Base-by-base conservation (phyloP, 1,140 invertebrate species). In the Drosophila busckii region DNA sequence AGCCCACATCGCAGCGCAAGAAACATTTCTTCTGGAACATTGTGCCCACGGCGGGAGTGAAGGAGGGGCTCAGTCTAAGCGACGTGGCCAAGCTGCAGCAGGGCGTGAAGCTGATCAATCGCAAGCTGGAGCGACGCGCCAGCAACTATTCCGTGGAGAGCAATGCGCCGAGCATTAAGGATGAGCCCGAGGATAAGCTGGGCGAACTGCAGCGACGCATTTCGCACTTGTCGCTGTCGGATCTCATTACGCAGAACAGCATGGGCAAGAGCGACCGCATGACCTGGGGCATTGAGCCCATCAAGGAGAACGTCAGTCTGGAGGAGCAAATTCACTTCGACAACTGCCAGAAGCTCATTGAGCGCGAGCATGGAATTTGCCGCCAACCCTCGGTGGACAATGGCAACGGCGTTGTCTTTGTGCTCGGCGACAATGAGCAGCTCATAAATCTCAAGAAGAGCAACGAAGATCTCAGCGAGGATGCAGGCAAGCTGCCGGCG, bases 361-460 rank as follows among this genome's bases (percentile, higher is more conserved):
- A 87, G 40, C 64, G 73, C 2, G 84, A 85, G 17, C 71, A 87
- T 13, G 83, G 70, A 13, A 75, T 86, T 5, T 53, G 49, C 6
- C 42, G 75, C 1, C 64, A 69, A 26, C 68, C 75, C 1, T 44
- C 62, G 0, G 25, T 38, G 17, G 54, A 70, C 17, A 85, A 71
- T 17, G 71, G 66, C 20, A 80, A 85, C 16, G 89, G 90, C 53
- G 93, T 94, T 1, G 88, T 93, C n/a, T 94, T 94, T 75, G 93
- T 93, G 5, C 87, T 94, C 7, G 93, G 93, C n/a, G 93, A 93
- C 37, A 91, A 94, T 78, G 93, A 94, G 32, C 90, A 91, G 63
- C 70, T 92, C 40, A 88, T 92, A 1, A 86, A 87, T 52, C 44
- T 87, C 8, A 87, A 85, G 49, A 85, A 84, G 53, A 87, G 85